Conservation (phyloP, 2,797 vertebrate species). For the Platyrinchus mystaceus region DNA sequence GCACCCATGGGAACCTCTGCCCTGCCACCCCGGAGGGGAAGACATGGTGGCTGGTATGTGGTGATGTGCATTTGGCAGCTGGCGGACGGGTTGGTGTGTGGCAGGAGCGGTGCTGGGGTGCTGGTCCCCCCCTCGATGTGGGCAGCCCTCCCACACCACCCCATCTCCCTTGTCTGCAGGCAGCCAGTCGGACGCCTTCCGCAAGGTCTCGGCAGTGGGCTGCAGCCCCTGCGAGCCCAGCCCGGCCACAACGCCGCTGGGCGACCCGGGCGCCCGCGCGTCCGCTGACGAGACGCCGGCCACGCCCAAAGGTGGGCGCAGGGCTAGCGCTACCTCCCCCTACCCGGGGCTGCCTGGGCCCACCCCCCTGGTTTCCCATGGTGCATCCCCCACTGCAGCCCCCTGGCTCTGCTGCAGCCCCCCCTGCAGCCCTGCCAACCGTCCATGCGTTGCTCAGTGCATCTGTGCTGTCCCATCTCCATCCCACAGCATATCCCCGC, state of each 20-base stretch:
- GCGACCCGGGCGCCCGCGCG: conserved; percentile 56
- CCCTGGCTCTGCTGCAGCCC: not conserved
- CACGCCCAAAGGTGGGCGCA: conserved; percentile 60
- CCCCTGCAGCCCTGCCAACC: not conserved
- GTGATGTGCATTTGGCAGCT: accelerated
- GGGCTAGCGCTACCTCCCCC: not conserved
- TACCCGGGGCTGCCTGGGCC: not conserved
- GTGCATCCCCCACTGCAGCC: not conserved
- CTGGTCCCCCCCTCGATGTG: accelerated
- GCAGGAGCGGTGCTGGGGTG: not conserved
- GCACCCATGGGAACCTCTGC: not conserved
- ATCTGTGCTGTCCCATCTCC: accelerated
- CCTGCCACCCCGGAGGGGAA: accelerated
- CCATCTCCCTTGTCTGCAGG: conserved; percentile 66
- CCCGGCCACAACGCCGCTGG: conserved; percentile 66
- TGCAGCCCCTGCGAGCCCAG: conserved; percentile 78
- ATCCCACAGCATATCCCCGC: not conserved
- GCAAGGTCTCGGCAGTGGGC: conserved; percentile 73
- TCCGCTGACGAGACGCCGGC: conserved; percentile 59
- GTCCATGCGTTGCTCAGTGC: not conserved
- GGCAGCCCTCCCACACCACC: not conserved
- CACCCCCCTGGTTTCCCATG: not conserved
- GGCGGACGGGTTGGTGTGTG: accelerated
- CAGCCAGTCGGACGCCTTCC: conserved; percentile 78
- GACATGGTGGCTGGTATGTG: accelerated